Base-by-base conservation (phyloP, 92 coral and sea anemone species). In the Zoanthus solanderi region DNA sequence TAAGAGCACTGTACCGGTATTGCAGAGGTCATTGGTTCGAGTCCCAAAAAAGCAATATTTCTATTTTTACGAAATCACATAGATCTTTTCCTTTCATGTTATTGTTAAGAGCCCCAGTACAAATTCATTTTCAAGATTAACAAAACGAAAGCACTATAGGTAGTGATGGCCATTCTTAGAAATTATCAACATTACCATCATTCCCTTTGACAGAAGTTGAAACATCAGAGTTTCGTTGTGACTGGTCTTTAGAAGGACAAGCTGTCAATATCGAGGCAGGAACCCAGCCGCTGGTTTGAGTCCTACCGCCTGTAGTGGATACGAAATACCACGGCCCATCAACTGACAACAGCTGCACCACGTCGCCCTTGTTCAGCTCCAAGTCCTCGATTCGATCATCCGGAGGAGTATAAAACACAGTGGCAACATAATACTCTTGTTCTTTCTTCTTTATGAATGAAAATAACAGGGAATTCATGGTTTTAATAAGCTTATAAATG, bases 281-380 rank as follows among this genome's bases (percentile, higher is more conserved):
- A 34, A 93, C 98, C 98, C 98, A 94, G 7, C 98, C 98, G 28
- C 88, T 92, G 75, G 85, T 81, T 28, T 89, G 84, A 4, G 90
- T 76, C 15, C 91, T 46, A 9, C 83, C 81, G 54, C 92, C 92
- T 9, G 78, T 88, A 0, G 94, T 90, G 15, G 94, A 92, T 7
- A 94, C 98, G 46, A 91, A 93, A 53, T 87, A 92, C 95, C 98
- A 95, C 16, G 90, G 73, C 15, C 98, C 96, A 69, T 93, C 98
- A 37, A 91, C 94, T 5, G 91, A 65, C 42, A 95, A 81, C n/a
- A 93, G 86, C 44, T 93, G 91, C 42, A 96, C 99, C 14, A 88
- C 87, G 34, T 90, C 94, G 2, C 97, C 98, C 18, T 89, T 90
- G 47, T 89, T 56, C 42, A 96, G 79, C 37, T 90, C 90, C 61